Evolutionary conservation across 2,888 invertebrate genomes (phyloP).

Genomic region (Aelia acuminata): DNA sequence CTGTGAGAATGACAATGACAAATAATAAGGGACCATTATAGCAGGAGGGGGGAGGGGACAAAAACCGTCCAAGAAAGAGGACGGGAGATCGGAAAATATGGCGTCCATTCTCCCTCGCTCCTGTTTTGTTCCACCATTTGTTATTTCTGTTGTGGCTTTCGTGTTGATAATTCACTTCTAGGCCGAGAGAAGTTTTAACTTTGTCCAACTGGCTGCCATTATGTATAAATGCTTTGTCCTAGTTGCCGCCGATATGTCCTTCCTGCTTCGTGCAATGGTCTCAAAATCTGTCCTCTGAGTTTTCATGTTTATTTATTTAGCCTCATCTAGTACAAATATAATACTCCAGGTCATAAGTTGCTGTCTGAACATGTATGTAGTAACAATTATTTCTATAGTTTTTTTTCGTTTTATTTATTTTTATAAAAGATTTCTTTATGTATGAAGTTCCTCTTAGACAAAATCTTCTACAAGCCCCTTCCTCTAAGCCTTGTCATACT

Average conservation of each 20-base stretch:
- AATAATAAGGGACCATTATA: constrained; percentile 20
- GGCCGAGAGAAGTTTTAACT: constrained; percentile 39
- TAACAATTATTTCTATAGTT: too few relatives aligned
- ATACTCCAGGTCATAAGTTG: not conserved
- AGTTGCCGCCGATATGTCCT: not conserved
- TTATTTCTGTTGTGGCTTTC: constrained; percentile 46
- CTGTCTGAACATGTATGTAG: too few relatives aligned
- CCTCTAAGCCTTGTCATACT: too few relatives aligned
- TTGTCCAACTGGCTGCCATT: constrained; percentile 16
- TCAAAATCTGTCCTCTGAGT: too few relatives aligned
- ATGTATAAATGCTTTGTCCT: constrained; percentile 41
- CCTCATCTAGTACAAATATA: too few relatives aligned
- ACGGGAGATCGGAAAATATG: constrained; percentile 35
- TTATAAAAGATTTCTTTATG: too few relatives aligned
- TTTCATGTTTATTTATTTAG: too few relatives aligned
- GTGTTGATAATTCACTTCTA: constrained; percentile 33
- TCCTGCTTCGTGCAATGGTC: not conserved
- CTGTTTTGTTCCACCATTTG: constrained; percentile 27
- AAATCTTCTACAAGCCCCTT: too few relatives aligned
- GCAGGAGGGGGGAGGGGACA: not conserved
- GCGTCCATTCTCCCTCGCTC: not conserved
- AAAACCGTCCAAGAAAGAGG: constrained; percentile 19
- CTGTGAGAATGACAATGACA: constrained; percentile 20
- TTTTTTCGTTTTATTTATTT: too few relatives aligned
- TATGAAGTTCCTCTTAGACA: too few relatives aligned